Evolutionary conservation across 2,113 vertebrate genomes (phyloP).

Genomic region (Perca schrenkii): DNA sequence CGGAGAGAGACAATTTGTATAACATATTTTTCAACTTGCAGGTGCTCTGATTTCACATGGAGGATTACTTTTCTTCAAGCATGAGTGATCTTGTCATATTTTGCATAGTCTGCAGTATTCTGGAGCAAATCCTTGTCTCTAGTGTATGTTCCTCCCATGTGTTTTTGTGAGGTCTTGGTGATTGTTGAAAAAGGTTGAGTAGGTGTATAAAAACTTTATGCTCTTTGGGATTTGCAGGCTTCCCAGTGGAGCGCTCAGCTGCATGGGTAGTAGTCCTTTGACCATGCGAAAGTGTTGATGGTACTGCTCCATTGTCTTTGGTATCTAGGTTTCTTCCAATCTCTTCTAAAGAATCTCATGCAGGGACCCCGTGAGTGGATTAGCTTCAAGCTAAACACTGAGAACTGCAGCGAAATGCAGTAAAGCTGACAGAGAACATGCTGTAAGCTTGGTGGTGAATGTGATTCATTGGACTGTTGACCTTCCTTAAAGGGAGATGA

Average conservation of each 20-base stretch:
- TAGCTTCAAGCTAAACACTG: conserved; percentile 48
- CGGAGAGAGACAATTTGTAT: conserved; percentile 17
- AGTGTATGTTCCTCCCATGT: conserved; percentile 22
- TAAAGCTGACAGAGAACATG: conserved; percentile 79
- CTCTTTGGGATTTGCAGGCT: conserved; percentile 23
- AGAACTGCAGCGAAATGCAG: conserved; percentile 66
- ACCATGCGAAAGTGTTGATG: conserved; percentile 1
- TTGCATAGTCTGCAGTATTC: conserved; percentile 39
- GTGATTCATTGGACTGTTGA: conserved; percentile 82
- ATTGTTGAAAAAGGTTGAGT: conserved; percentile 26
- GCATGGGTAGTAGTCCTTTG: conserved; percentile 12
- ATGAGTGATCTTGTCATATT: conserved; percentile 56
- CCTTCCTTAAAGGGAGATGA: conserved; percentile 83
- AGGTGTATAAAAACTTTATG: conserved; percentile 21
- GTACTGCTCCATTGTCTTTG: conserved; percentile 1
- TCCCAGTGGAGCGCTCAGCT: conserved; percentile 1
- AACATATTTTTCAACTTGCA: conserved; percentile 22
- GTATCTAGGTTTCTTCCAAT: conserved; percentile 16
- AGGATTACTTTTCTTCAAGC: conserved; percentile 55
- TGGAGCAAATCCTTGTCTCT: conserved; percentile 41
- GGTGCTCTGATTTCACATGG: conserved; percentile 41
- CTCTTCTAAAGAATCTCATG: conserved; percentile 31
- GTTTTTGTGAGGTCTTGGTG: conserved; percentile 30
- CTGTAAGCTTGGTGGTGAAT: conserved; percentile 74
- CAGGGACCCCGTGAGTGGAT: conserved; percentile 49